Percentiles rank a stretch among this genome's conserved stretches.
Evolutionary conservation across 2,888 invertebrate genomes (phyloP).

Genomic region (Stenchaetothrips biformis): DNA sequence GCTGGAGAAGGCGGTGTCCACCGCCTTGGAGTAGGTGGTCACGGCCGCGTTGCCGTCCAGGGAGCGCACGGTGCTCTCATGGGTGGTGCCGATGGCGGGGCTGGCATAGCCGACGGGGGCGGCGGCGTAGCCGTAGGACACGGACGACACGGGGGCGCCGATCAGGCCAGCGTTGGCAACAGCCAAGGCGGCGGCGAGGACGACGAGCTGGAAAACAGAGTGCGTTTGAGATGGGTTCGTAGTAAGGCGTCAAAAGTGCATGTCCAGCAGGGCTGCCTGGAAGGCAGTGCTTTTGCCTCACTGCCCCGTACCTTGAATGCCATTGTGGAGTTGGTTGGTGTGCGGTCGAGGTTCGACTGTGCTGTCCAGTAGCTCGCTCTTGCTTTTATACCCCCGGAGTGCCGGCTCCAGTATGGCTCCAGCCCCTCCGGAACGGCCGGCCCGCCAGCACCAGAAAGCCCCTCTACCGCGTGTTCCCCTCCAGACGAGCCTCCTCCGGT

Average conservation of each 20-base stretch:
- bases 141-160: slow-evolving; percentile 31
- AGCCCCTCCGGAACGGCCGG: too few species aligned
- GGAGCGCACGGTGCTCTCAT: slow-evolving; percentile 56
- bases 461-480: background rate
- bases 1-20: slow-evolving; percentile 57
- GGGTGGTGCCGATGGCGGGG: slow-evolving; percentile 47
- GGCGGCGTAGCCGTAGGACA: slow-evolving; percentile 32
- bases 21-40: slow-evolving; percentile 55
- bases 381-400: background rate
- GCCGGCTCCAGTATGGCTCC: background rate
- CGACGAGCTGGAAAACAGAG: slow-evolving; percentile 38
- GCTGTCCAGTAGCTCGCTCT: background rate
- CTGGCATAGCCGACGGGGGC: slow-evolving; percentile 41
- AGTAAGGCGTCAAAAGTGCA: too few species aligned
- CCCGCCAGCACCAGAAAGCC: too few species aligned
- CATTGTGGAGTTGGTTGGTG: background rate
- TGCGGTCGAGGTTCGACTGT: background rate
- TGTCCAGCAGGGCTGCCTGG: too few species aligned
- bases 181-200: slow-evolving; percentile 42
- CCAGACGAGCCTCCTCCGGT: background rate
- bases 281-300: background rate
- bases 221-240: too few species aligned
- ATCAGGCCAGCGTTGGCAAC: slow-evolving; percentile 42
- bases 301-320: slow-evolving; percentile 1
- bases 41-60: slow-evolving; percentile 54